Evolutionary conservation across 2,888 invertebrate genomes (phyloP), one percentile per base, ranked within the genome.

Genomic region (Chouioia cunea): DNA sequence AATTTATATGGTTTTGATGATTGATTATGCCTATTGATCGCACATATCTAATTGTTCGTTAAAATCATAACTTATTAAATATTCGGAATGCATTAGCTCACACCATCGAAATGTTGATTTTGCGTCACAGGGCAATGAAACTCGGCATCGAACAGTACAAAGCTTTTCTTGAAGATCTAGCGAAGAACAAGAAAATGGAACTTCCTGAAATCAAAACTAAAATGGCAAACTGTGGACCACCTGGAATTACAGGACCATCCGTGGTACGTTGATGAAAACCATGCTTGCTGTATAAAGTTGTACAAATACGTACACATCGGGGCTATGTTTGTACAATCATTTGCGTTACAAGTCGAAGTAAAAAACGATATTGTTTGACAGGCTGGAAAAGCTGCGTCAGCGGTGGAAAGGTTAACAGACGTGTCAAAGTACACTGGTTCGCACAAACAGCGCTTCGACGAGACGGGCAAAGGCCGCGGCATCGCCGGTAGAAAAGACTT

Each of bases 391-490:
- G 81, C 83, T 2, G 82, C 85, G 2, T 86, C 85, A n/a, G 84
- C 88, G 0, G 92, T 93, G 3, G 93, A 93, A 77, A 89, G 96
- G 73, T 85, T 96, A 76, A 96, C 96, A 0, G 95, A 96, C 83
- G 90, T 93, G n/a, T 91, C 90, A 79, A 95, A 94, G 82, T 96
- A 95, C 85, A 96, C 96, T 0, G 96, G 96, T 60, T 93, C 94
- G 4, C 94, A 94, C 84, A 94, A 91, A 83, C 93, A 95, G 79
- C 91, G 96, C 23, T 96, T 95, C 81, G 95, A 95, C 85, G 92
- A 93, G 65, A 87, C 89, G 27, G 96, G 96, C 71, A 95, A 93
- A 84, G 95, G 95, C 18, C 94, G 93, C 83, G 96, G 96, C 6
- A 93, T 94, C 68, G 89, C 93, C 2, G 96, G 96, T 22, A 88